These are phyloP conservation scores for Sminthopsis crassicaudata DNA, from an alignment of 2,113 vertebrate genomes.

Conservation along the genomic window DNA sequence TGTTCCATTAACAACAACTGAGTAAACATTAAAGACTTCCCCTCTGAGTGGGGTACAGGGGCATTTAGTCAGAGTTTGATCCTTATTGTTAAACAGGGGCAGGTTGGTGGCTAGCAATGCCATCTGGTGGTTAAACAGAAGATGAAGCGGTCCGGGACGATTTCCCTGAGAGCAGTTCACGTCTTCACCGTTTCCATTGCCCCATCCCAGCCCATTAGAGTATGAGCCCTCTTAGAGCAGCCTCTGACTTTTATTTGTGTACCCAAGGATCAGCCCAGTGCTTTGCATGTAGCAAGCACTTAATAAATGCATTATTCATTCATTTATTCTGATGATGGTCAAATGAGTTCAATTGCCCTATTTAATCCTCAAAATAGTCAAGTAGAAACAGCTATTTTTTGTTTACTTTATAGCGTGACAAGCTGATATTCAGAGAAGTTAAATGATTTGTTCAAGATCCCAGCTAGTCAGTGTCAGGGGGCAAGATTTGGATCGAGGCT, in stretches of 20 bases:
- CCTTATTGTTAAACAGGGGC: background rate
- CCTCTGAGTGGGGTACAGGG: background rate
- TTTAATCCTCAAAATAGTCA: background rate
- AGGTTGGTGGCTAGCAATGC: background rate
- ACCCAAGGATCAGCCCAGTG: background rate
- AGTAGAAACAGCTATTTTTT: background rate
- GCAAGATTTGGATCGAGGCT: background rate
- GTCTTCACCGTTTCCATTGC: background rate
- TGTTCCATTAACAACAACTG: background rate
- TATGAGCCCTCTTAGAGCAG: background rate
- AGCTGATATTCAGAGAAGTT: background rate
- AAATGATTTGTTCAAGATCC: background rate
- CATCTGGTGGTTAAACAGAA: background rate
- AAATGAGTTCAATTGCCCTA: background rate
- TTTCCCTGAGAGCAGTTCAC: background rate
- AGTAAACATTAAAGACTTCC: background rate
- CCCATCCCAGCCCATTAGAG: background rate
- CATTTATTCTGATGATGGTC: background rate
- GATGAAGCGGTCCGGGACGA: background rate
- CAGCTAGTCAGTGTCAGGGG: background rate
- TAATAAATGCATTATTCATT: background rate
- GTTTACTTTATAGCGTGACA: background rate
- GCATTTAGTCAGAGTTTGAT: background rate
- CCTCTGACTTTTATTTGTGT: background rate
- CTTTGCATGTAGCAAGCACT: background rate